Evolutionary conservation across 2,797 vertebrate species (phyloP).

Genomic region (Eulemur mongoz): DNA sequence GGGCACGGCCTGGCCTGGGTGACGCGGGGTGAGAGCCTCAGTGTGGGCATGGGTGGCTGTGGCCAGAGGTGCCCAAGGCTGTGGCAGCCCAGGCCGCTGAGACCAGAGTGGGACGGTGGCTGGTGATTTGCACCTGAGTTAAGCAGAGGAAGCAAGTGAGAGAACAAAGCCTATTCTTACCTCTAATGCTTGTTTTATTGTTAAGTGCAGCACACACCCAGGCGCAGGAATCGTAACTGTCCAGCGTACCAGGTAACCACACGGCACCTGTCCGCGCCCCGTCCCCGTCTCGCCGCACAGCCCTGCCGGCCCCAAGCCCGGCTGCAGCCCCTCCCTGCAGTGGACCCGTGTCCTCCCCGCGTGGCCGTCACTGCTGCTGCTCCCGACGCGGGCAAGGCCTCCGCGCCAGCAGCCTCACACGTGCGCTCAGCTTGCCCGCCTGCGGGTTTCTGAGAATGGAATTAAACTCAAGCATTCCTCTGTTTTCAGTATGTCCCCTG

Average conservation of each 20-base stretch:
- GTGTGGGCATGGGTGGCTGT: rapidly evolving
- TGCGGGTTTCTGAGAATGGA: rapidly evolving
- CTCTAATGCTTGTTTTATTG: background rate
- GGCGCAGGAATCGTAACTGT: rapidly evolving
- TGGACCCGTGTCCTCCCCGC: background rate
- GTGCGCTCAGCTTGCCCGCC: background rate
- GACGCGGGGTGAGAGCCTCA: rapidly evolving
- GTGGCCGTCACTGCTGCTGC: rapidly evolving
- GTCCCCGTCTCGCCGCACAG: too few species aligned
- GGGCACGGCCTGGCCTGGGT: background rate
- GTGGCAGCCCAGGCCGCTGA: rapidly evolving
- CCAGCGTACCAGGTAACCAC: rapidly evolving
- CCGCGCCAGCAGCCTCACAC: rapidly evolving
- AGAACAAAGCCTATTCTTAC: background rate
- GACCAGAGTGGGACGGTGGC: rapidly evolving
- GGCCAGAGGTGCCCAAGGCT: rapidly evolving
- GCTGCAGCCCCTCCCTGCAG: background rate
- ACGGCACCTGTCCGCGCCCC: rapidly evolving
- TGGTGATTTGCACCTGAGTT: background rate
- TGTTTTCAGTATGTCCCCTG: background rate
- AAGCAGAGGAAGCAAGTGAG: background rate
- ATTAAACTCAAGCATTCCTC: rapidly evolving
- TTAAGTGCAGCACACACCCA: rapidly evolving
- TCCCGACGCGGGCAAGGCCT: rapidly evolving
- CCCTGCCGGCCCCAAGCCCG: too few species aligned